These are phyloP conservation scores for Stomatorhinus ivindoensis DNA, from an alignment of 2,113 vertebrate species.

Conservation along the genomic window DNA sequence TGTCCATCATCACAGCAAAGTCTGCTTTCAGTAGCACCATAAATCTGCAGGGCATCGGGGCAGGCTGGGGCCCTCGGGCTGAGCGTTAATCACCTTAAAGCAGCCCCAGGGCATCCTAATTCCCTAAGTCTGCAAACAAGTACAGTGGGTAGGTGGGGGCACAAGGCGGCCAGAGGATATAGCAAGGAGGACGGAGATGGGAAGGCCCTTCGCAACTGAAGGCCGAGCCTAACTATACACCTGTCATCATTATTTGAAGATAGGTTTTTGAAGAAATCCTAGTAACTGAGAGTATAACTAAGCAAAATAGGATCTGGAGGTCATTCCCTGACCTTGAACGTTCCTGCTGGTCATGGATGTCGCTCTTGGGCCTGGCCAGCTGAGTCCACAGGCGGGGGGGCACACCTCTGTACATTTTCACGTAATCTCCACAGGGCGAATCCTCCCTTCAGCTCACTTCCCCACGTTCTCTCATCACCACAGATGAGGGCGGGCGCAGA, in stretches of 20 bases:
- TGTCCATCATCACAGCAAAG: constrained; percentile 27
- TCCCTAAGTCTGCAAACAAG: constrained; percentile 27
- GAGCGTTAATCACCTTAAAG: constrained; percentile 32
- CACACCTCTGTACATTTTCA: not conserved
- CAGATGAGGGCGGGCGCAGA: constrained; percentile 54
- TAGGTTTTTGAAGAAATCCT: not conserved
- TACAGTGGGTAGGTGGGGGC: not conserved
- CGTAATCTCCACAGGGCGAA: not conserved
- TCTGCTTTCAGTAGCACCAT: constrained; percentile 33
- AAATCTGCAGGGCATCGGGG: constrained; percentile 33
- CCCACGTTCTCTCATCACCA: not conserved
- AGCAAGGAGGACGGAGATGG: not conserved
- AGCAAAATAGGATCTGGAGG: not conserved
- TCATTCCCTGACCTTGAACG: not conserved
- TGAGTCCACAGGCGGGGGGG: not conserved
- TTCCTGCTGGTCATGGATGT: not conserved
- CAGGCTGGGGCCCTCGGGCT: constrained; percentile 16
- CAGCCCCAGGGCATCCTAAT: constrained; percentile 17
- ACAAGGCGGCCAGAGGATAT: not conserved
- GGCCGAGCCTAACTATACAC: not conserved
- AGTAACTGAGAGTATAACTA: not conserved
- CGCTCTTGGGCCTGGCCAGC: not conserved
- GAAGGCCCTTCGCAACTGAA: not conserved
- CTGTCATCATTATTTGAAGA: not conserved
- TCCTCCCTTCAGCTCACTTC: not conserved